Evolutionary conservation across 2,113 vertebrate genomes (phyloP).

Genomic region (Oreocharis arfaki): DNA sequence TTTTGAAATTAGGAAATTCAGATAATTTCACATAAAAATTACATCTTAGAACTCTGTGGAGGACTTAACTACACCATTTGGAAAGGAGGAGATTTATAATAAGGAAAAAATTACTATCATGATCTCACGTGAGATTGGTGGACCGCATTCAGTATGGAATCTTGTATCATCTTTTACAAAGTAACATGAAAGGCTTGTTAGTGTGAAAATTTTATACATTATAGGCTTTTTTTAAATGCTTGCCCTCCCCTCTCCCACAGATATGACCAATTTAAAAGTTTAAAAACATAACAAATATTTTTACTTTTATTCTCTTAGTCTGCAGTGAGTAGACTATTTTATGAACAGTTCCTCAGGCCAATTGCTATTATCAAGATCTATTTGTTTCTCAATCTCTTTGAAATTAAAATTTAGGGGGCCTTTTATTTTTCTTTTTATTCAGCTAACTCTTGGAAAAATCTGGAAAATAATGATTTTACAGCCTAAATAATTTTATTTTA

Average conservation of each 20-base stretch:
- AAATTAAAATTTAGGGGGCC: not conserved
- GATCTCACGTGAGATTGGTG: not conserved
- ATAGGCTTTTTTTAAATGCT: not conserved
- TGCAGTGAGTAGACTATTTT: not conserved
- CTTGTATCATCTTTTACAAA: not conserved
- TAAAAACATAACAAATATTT: not conserved
- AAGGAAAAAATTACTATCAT: not conserved
- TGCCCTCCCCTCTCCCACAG: accelerated
- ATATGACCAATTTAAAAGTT: not conserved
- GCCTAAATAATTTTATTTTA: not conserved
- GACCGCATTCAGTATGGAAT: not conserved
- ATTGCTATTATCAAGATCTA: not conserved
- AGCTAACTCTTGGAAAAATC: not conserved
- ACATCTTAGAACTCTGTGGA: not conserved
- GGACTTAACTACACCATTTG: not conserved
- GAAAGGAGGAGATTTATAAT: not conserved
- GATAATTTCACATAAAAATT: not conserved
- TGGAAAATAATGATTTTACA: not conserved
- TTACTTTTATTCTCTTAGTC: not conserved
- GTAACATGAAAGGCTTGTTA: not conserved
- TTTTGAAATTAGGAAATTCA: not conserved
- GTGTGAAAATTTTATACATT: not conserved
- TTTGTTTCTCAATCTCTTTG: not conserved
- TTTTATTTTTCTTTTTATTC: not conserved
- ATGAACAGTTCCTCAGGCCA: not conserved